Base-by-base conservation (phyloP, 2,113 vertebrate species). In the Xenopus laevis region DNA sequence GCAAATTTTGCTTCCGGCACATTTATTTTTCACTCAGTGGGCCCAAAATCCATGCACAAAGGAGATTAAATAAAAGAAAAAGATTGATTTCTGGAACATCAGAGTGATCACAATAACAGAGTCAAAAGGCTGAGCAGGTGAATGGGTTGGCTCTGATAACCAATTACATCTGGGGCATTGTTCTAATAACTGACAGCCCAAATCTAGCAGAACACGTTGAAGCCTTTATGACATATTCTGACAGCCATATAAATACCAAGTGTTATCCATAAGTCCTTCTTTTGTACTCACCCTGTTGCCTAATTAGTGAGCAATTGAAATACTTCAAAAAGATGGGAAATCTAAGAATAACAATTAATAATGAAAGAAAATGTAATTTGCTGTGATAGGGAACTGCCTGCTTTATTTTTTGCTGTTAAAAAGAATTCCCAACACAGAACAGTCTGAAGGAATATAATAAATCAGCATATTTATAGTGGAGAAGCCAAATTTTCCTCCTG, bases 361-460 rank as follows among this genome's bases (percentile, higher is more conserved):
- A 67, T 60, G 53, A 9, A 40, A 57, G 33, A 52, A 66, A 66
- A 74, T 60, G 16, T 55, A 13, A 61, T 27, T 18, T 6, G 27
- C 40, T 33, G 58, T 68, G 72, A 68, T 74, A 30, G 30, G 47
- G 46, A 53, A 59, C 15, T 40, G 40, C 20, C 52, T 67, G 44
- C 59, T 1, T 55, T 52, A 18, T 40, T 17, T 74, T 9, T 7
- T 40, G 8, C 33, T 9, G 67, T 68, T 45, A 33, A 44, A 74
- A 68, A 68, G 67, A 44, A 52, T 60, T 40, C 66, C 44, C 40
- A 10, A 13, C 45, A 68, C 45, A 4, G 68, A 17, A 45, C 0
- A 60, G 44, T 74, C 62, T 60, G 50, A 30, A 50, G 71, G 71
- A 79, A 81, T 68, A 72, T 79, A 78, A 79, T 8, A 72, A 79